Conservation (phyloP, 2,113 vertebrate genomes). For the Diadophis punctatus region DNA sequence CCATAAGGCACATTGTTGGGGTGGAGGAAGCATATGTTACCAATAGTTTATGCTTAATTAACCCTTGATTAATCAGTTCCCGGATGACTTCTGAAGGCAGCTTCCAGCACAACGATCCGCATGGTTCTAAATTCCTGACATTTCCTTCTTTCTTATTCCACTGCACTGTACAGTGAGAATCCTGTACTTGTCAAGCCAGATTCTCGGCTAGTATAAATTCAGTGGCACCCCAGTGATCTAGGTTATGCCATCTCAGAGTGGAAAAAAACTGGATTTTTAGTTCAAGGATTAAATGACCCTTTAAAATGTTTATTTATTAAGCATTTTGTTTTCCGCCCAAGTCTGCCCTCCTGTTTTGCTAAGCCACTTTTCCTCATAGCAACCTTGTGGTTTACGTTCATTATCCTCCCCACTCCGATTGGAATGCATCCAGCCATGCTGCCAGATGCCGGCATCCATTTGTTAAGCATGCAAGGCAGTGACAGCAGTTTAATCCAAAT, state of each 20-base stretch:
- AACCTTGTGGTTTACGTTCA: conserved; percentile 42
- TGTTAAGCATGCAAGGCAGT: conserved; percentile 74
- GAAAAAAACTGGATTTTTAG: background rate
- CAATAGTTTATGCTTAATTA: conserved; percentile 22
- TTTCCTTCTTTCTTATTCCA: background rate
- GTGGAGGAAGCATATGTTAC: background rate
- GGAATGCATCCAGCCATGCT: conserved; percentile 70
- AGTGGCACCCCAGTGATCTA: background rate
- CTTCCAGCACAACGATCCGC: background rate
- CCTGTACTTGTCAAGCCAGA: background rate
- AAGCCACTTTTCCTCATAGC: conserved; percentile 49
- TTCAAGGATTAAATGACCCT: background rate
- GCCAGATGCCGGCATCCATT: conserved; percentile 76
- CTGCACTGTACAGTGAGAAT: background rate
- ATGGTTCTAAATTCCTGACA: accelerated
- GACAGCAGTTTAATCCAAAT: conserved; percentile 82
- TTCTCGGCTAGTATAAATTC: conserved; percentile 3
- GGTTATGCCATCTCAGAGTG: background rate
- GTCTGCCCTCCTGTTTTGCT: conserved; percentile 4
- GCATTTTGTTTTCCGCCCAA: conserved; percentile 17
- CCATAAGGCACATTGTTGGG: background rate
- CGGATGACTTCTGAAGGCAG: conserved; percentile 7
- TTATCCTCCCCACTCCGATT: conserved; percentile 59
- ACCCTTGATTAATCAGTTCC: background rate
- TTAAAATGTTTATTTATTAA: conserved; percentile 21